Evolutionary conservation across 2,888 invertebrate genomes (phyloP), one percentile per base, ranked within the genome.

Genomic region (Tetragnatha montana): DNA sequence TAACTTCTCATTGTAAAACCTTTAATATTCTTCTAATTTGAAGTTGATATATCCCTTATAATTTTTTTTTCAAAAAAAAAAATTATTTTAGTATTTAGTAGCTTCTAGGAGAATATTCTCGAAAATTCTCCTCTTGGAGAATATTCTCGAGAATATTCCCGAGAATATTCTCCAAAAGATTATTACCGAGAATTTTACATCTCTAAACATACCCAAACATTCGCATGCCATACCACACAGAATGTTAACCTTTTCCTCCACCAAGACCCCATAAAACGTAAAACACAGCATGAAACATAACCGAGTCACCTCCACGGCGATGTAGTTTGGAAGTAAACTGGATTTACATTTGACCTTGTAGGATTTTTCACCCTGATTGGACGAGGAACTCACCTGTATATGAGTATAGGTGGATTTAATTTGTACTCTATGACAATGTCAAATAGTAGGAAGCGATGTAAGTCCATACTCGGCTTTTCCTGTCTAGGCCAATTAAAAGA

Each of bases 401-500:
- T 60, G 60, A 60, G 17, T 17, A 60, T 60, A 12, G 12, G 4
- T 60, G 8, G 17, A 60, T 60, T 60, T 60, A 60, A 19, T 76
- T 19, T 12, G 19, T 0, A 14, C 47, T 50, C 8, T 14, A 19
- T 50, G 51, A 22, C 22, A 19, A 8, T 60, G 22, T 8, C 51
- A 22, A 22, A 21, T n/a, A 21, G 51, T 17, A 74, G 51, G 49
- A 51, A 70, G 69, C 47, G n/a, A 50, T n/a, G 51, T 60, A 79
- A 79, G 68, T 14, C 60, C 22, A 60, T 19, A 17, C 60, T 35
- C 21, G 21, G 22, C 78, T 78, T 74, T 76, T 76, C 76, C 84
- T 75, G 84, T 19, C 21, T 35, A 12, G 70, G 19, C 84, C 76
- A 84, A 84, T 76, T 76, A 84, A 76, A 69, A 60, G 6, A 19